A percentile compares a stretch with the other conserved stretches of the same genome.
Evolutionary conservation across 1,140 invertebrate genomes (phyloP).

Genomic region (Drosophila parvula): DNA sequence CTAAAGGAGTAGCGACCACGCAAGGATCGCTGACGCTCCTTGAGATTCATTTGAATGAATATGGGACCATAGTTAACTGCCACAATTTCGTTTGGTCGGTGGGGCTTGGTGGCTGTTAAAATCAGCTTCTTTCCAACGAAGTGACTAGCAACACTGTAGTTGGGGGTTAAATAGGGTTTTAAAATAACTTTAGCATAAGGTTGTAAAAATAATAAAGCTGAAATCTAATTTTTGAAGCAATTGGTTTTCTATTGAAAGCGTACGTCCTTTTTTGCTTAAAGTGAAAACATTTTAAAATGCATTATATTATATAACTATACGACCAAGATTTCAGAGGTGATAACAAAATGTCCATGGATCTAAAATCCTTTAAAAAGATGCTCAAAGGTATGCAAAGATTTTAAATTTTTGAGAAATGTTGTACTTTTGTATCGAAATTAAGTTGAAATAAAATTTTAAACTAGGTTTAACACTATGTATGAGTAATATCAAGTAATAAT

Average conservation of each 20-base stretch:
- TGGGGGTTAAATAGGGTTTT: background rate
- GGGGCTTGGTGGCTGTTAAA: slow-evolving; percentile 87
- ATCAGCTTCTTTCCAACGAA: slow-evolving; percentile 91
- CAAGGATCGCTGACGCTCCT: slow-evolving; percentile 88
- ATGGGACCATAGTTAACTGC: slow-evolving; percentile 94
- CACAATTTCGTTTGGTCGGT: slow-evolving; percentile 88
- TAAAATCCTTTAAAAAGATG: no score
- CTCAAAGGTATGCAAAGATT: no score
- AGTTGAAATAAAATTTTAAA: background rate
- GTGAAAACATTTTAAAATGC: no score
- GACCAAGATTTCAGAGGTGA: no score
- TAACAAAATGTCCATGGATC: no score
- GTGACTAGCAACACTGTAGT: slow-evolving; percentile 88
- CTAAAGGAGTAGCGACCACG: slow-evolving; percentile 91
- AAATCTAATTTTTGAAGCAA: background rate
- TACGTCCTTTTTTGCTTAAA: no score
- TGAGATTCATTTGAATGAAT: slow-evolving; percentile 87
- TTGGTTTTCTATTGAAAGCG: no score
- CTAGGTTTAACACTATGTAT: background rate
- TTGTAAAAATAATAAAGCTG: background rate
- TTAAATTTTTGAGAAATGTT: no score
- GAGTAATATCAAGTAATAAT: background rate
- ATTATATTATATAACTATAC: no score
- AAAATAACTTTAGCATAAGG: no score
- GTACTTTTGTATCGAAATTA: no score